Conservation (phyloP, 1,140 invertebrate genomes). For the Gryon sp. region DNA sequence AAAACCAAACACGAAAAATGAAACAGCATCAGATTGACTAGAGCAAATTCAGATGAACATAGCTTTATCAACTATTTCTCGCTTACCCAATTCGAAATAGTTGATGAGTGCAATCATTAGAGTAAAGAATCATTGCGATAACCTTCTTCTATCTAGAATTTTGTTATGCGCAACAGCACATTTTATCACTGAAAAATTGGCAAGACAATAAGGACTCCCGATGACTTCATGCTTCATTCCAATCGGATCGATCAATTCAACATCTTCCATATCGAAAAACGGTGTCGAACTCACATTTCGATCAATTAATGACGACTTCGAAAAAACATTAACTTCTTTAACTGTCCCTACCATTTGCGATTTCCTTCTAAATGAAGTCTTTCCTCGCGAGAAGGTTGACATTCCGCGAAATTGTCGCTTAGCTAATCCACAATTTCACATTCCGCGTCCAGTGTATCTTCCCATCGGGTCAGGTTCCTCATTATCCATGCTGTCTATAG, state of each 20-base stretch:
- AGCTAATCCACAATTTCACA: constrained; percentile 56
- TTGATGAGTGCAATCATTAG: neutral
- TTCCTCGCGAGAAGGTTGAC: constrained; percentile 38
- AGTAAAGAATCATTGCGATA: neutral
- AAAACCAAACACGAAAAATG: too few relatives aligned
- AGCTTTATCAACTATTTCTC: neutral
- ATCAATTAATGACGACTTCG: constrained; percentile 13
- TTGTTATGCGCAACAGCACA: constrained; percentile 8
- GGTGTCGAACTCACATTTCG: neutral
- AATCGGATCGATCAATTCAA: neutral
- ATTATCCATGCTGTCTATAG: constrained; percentile 50
- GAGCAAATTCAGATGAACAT: too few relatives aligned
- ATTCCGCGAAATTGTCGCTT: constrained; percentile 44
- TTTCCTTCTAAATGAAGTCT: constrained; percentile 23
- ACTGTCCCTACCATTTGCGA: constrained; percentile 42
- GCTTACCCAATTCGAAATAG: neutral
- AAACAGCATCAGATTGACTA: too few relatives aligned
- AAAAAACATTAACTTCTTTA: constrained; percentile 41
- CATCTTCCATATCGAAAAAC: neutral
- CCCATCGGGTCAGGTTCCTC: constrained; percentile 43
- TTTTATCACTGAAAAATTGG: constrained; percentile 18
- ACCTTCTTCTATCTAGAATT: neutral
- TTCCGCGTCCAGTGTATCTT: constrained; percentile 43
- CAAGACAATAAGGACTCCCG: neutral
- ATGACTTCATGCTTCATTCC: neutral